Base-by-base conservation (phyloP, 2,888 invertebrate genomes). In the Drosophila hamatofila region DNA sequence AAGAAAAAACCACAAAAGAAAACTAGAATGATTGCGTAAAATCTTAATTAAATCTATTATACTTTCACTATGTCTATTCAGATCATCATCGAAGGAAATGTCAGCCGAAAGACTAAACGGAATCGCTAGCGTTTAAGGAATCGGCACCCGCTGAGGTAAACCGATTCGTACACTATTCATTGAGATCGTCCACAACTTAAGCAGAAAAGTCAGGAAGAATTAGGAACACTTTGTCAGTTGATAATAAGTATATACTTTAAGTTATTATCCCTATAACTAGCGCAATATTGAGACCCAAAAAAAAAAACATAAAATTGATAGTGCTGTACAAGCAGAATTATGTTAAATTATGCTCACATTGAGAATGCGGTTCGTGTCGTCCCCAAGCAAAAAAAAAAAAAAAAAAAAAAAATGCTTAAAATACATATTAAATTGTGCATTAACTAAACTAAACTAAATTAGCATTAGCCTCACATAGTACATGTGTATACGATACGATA, bases 61-160 rank as follows among this genome's bases (percentile, higher is more conserved):
- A 18, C 14, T 37, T 44, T 48, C 27, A 25, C 33, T 44, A n/a
- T 52, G 5, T 37, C 23, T 35, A n/a, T 44, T 11, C 67, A 92
- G 92, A 92, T 92, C 58, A 92, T 92, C 72, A 92, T 92, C 83
- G 92, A 92, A 79, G 93, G 93, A 56, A 92, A 93, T 83, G 92
- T 93, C 63, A 93, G 92, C 88, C 91, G 93, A 82, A 92, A 92
- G 80, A 91, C 92, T 30, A 92, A 92, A 87, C 78, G 93, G 80
- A 92, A 91, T 90, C 93, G 93, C 92, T 92, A 92, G 91, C 92
- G 92, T 83, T 87, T 90, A 84, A 90, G 88, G 87, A 91, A 90
- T 90, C 91, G 91, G 90, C 88, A 91, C 86, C 90, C 89, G 33
- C 57, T 91, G 83, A 88, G 90, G 86, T 91, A 85, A 88, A 90